Percentiles rank a stretch among this genome's conserved stretches.
Evolutionary conservation across 2,888 invertebrate species (phyloP).

Genomic region (Mycogona germanica): DNA sequence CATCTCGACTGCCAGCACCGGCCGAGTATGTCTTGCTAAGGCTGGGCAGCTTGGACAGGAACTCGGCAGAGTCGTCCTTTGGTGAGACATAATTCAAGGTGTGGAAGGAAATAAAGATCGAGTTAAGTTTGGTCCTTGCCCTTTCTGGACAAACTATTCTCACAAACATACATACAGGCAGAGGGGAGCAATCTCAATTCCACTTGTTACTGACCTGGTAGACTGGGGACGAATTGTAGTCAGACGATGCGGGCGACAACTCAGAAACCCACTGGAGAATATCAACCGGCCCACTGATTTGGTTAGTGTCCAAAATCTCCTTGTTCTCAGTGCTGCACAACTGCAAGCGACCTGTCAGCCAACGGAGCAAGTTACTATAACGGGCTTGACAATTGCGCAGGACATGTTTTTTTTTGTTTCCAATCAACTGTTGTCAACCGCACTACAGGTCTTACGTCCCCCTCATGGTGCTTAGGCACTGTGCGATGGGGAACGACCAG

Average conservation of each 20-base stretch:
- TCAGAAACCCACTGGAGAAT: slow-evolving; percentile 60
- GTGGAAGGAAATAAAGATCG: not conserved
- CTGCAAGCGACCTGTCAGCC: slow-evolving; percentile 47
- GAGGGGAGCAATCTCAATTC: too few species aligned
- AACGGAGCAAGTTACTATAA: not conserved
- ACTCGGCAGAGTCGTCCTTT: slow-evolving; percentile 34
- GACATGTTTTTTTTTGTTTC: not conserved
- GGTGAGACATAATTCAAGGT: not conserved
- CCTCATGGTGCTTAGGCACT: too few species aligned
- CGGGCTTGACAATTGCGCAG: not conserved
- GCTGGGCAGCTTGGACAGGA: slow-evolving; percentile 41
- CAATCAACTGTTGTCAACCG: not conserved
- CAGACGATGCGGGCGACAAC: slow-evolving; percentile 22
- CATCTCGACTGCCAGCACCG: slow-evolving; percentile 25
- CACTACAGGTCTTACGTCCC: too few species aligned
- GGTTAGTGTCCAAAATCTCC: slow-evolving; percentile 53
- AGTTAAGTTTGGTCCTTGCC: too few species aligned
- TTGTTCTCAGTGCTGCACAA: slow-evolving; percentile 79
- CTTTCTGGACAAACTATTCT: too few species aligned
- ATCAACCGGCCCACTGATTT: slow-evolving; percentile 49
- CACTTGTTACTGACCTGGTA: too few species aligned
- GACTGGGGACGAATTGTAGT: not conserved
- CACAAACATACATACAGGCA: too few species aligned
- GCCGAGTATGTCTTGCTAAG: slow-evolving; percentile 32
- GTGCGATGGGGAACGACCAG: too few species aligned